Conservation (phyloP, 1,140 invertebrate genomes). For the Penaeus japonicus region DNA sequence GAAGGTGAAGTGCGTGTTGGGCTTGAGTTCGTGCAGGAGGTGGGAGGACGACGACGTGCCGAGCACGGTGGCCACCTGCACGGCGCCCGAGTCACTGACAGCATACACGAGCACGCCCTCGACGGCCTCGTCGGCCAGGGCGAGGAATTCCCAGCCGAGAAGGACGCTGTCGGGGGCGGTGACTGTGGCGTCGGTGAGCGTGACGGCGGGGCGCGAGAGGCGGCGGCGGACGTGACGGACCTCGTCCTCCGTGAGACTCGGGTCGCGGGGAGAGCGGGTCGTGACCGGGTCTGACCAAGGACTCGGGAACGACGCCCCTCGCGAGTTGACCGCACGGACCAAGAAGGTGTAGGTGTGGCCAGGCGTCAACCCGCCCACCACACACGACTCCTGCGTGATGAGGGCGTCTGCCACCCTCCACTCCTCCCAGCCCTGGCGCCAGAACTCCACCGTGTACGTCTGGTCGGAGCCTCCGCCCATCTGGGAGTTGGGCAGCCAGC, state of each 20-base stretch:
- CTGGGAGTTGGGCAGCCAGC: constrained; percentile 74
- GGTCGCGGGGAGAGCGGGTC: neutral
- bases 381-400: constrained; percentile 27
- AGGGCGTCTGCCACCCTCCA: constrained; percentile 51
- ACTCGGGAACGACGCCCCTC: constrained; percentile 54
- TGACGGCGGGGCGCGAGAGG: constrained; percentile 4
- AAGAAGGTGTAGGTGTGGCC: constrained; percentile 54
- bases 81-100: neutral
- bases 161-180: constrained; percentile 39
- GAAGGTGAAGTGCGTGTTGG: constrained; percentile 75
- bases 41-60: constrained; percentile 49
- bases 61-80: constrained; percentile 48
- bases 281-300: constrained; percentile 55
- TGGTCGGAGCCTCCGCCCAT: constrained; percentile 4
- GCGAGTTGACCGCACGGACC: constrained; percentile 40
- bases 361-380: constrained; percentile 41
- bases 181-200: constrained; percentile 1
- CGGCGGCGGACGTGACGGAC: constrained; percentile 35
- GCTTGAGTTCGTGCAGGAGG: constrained; percentile 19
- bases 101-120: constrained; percentile 54
- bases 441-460: constrained; percentile 55
- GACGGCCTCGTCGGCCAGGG: neutral
- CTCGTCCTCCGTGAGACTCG: constrained; percentile 10
- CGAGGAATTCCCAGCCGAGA: constrained; percentile 48
- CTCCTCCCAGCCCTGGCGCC: constrained; percentile 50